phyloP scores from a whole-genome alignment of 2,113 vertebrate genomes.

The Limnothrissa miodon region DNA sequence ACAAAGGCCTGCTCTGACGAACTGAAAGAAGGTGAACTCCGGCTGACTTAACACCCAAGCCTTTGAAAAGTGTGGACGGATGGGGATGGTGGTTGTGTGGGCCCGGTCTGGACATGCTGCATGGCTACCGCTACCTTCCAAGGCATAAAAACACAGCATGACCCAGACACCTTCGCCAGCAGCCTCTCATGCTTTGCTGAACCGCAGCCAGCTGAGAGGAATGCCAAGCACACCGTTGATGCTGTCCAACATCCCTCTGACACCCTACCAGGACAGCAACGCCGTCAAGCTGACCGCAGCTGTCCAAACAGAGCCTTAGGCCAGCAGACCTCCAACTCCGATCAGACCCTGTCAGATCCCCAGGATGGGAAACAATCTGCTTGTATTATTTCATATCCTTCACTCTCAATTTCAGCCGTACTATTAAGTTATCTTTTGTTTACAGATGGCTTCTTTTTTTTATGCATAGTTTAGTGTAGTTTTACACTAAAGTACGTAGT shows the following conservation, averaged over 20 bases:
- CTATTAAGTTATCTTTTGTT: neutral
- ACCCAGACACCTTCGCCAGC: neutral
- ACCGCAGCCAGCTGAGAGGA: neutral
- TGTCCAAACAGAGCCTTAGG: neutral
- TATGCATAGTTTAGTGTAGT: neutral
- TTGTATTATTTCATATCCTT: neutral
- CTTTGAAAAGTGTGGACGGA: neutral
- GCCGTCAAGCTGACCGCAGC: conserved; percentile 14
- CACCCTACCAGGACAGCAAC: neutral
- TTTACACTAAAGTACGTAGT: no score
- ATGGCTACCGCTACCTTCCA: neutral
- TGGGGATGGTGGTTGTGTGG: no score
- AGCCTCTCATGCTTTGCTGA: conserved; percentile 9
- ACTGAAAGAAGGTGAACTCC: neutral
- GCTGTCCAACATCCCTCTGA: conserved; percentile 12
- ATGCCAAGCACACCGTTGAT: neutral
- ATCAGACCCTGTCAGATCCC: neutral
- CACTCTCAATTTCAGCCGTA: neutral
- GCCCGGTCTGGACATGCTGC: neutral
- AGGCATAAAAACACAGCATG: neutral
- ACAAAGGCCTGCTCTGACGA: neutral
- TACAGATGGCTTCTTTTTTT: neutral
- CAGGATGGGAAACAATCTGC: neutral
- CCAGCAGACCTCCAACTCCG: neutral
- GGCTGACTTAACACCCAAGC: neutral